Base-by-base conservation (phyloP, 1,140 invertebrate species). In the Globodera ellingtonae region DNA sequence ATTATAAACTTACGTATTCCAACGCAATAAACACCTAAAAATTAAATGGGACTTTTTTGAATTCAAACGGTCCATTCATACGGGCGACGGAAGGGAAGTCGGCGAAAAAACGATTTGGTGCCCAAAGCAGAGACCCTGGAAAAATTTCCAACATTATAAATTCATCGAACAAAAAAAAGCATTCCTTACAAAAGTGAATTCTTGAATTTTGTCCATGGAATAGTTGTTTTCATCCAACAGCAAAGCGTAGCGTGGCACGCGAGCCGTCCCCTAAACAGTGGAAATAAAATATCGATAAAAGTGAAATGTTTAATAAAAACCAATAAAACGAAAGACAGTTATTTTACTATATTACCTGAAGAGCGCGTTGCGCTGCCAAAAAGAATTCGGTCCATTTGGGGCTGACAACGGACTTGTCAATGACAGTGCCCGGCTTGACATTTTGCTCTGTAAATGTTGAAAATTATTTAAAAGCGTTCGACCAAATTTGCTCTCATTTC, bases 91-190 rank as follows among this genome's bases (percentile, higher is more conserved):
- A 6, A 84, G 44, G 5, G 82, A 84, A 1, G 71, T 84, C 5
- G 82, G 67, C 18, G 69, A 52, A 48, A 71, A 82, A 3, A 84
- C 82, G 62, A 84, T 84, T 24, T 84, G 83, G 59, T 84, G 82
- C 5, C 44, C 71, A 71, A 82, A 84, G 18, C 78, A 81, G 21
- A 84, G 70, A 9, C 48, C 70, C 52, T 77, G n/a, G 6, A 62
- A 62, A 15, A 6, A 62, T 6, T 18, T 18, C 13, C 18, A 15
- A 52, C 15, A 8, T 9, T 15, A 9, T 10, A 52, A 8, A 52
- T 3, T 3, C 13, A 52, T 70, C 24, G 2, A 5, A 21, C n/a
- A 10, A 44, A 18, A 24, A 35, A 6, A 18, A 10, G 21, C 6
- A 18, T 9, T 3, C 10, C 67, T 3, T 70, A 70, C 67, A n/a